Evolutionary conservation across 2,888 invertebrate genomes (phyloP).

Genomic region (Atrina japonica): DNA sequence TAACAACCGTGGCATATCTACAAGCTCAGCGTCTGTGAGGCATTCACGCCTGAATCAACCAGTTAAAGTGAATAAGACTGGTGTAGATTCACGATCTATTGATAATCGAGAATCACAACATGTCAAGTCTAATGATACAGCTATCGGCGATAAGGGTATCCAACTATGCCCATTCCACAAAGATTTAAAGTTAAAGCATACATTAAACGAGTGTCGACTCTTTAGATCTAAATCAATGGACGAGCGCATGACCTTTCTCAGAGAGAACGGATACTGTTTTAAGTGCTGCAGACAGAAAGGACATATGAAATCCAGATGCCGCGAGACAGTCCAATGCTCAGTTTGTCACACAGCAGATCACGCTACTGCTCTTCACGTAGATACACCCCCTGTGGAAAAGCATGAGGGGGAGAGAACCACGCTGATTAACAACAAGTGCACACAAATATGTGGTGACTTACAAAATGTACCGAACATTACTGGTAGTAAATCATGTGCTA

Average conservation of each 20-base stretch:
- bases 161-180: conserved; percentile 38
- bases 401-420: conserved; percentile 12
- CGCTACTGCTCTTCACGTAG: conserved; percentile 19
- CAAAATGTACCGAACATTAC: too few species aligned
- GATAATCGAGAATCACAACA: neutral
- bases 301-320: conserved; percentile 15
- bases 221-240: conserved; percentile 13
- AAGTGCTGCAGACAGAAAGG: conserved; percentile 20
- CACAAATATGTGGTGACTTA: conserved; percentile 12
- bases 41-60: too few species aligned
- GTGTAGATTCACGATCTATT: neutral
- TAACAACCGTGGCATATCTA: neutral
- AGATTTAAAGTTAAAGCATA: conserved; percentile 3
- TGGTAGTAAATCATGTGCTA: conserved; percentile 24
- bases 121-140: neutral
- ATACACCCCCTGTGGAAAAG: neutral
- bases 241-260: conserved; percentile 14
- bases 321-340: conserved; percentile 13
- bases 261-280: conserved; percentile 24
- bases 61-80: neutral
- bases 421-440: conserved; percentile 1
- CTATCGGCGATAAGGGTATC: neutral
- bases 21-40: too few species aligned
- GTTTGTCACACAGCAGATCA: conserved; percentile 7
- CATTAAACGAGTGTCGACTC: conserved; percentile 21